phyloP scores from a whole-genome alignment of 1,140 invertebrate genomes.

The Lucilia sericata region DNA sequence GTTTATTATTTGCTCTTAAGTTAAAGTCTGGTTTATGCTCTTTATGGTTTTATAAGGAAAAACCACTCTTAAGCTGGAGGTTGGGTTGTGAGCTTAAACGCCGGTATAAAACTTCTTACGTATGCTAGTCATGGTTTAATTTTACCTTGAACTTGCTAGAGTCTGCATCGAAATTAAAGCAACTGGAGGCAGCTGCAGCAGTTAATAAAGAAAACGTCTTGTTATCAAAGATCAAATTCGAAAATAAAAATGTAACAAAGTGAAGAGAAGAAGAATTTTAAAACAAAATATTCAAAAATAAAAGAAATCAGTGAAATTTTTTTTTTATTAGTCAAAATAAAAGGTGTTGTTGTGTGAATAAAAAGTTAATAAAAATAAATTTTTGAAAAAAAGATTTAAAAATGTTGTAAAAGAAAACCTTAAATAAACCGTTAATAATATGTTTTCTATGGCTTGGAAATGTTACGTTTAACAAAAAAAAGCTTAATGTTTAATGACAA shows the following conservation, averaged over 20 bases:
- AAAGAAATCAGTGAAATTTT: neutral
- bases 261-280: neutral
- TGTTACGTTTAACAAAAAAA: neutral
- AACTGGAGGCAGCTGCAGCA: neutral
- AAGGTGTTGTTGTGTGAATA: too few relatives aligned
- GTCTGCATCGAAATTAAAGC: slow-evolving; percentile 52
- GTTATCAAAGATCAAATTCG: neutral
- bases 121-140: slow-evolving; percentile 68
- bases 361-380: too few relatives aligned
- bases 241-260: slow-evolving; percentile 10
- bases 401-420: neutral
- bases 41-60: neutral
- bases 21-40: neutral
- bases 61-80: slow-evolving; percentile 29
- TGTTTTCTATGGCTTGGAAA: neutral
- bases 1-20: neutral
- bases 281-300: neutral
- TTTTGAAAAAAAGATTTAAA: too few relatives aligned
- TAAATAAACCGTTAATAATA: neutral
- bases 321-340: neutral
- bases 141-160: slow-evolving; percentile 67
- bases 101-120: slow-evolving; percentile 67
- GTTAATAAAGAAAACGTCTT: neutral
- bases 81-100: neutral
- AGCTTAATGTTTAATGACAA: neutral